Conservation (phyloP, 2,797 vertebrate species). For the Percopsis omiscomaycus region DNA sequence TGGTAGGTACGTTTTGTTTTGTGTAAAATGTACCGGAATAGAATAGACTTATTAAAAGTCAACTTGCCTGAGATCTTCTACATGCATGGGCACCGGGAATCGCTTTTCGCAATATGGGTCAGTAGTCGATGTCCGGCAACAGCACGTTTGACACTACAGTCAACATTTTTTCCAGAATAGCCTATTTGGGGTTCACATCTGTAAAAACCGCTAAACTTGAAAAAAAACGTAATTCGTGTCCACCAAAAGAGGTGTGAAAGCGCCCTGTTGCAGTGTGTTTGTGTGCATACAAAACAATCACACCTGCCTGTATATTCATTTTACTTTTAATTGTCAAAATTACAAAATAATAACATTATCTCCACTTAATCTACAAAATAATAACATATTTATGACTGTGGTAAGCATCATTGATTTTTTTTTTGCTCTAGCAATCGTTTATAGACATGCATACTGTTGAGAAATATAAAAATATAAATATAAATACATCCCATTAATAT, state of each 20-base stretch:
- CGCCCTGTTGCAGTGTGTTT: too few species aligned
- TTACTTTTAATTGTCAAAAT: slow-evolving; percentile 85
- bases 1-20: too few species aligned
- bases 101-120: too few species aligned
- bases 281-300: slow-evolving; percentile 22
- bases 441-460: slow-evolving; percentile 84
- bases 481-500: slow-evolving; percentile 85
- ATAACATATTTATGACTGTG: slow-evolving; percentile 77
- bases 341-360: slow-evolving; percentile 84
- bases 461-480: slow-evolving; percentile 90
- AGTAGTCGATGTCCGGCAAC: too few species aligned
- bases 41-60: too few species aligned
- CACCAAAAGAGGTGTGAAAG: neutral
- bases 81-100: too few species aligned
- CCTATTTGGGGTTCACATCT: too few species aligned
- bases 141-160: too few species aligned
- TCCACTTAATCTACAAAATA: slow-evolving; percentile 83
- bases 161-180: too few species aligned
- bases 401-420: slow-evolving; percentile 75
- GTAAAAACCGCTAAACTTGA: too few species aligned
- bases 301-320: slow-evolving; percentile 67
- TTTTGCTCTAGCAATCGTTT: slow-evolving; percentile 78
- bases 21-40: too few species aligned
- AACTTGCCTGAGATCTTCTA: too few species aligned
- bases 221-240: neutral